Base-by-base conservation (phyloP, 2,797 vertebrate genomes). In the Crenichthys baileyi region DNA sequence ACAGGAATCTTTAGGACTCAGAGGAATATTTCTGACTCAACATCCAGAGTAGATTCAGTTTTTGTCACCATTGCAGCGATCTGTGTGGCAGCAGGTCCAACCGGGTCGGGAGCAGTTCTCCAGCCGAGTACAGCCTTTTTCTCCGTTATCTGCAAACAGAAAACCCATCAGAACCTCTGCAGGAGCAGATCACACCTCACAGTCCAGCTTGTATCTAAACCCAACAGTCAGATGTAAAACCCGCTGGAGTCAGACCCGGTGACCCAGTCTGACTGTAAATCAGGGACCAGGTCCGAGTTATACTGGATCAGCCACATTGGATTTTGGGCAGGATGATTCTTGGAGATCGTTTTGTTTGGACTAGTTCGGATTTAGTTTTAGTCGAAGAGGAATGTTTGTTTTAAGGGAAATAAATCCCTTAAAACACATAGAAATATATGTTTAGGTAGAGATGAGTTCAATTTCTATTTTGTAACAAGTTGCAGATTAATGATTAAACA, bases 41-140 rank as follows among this genome's bases (percentile, higher is more conserved):
- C 63, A 1, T 6, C 65, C 41, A 6, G 65, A 11, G 20, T 1
- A 9, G 39, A n/a, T 44, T 53, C 20, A 51, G 31, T 50, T 67
- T 53, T 68, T 8, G 7, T n/a, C 7, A 18, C 31, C 81, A 22
- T 96, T 96, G 81, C 95, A 96, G 41, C 0, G 44, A 79, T 90
- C 1, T 0, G 75, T 80, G 22, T 85, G 0, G 78, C 95, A 96
- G 73, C 95, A 96, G 29, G 3, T 90, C 95, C 94, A 95, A 15
- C 75, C 89, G 0, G 50, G 1, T 16, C 11, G 71, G 0, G 80
- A 20, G 75, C 95, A 96, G n/a, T 74, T 48, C 0, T 87, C 48
- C 63, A 87, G 29, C 0, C 2, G 68, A 1, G 82, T 76, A 60
- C 95, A 96, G 26, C 95, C 95, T 82, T 94, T 95, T 16, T 95